These are phyloP conservation scores for Pyrocephalus nanus DNA, from an alignment of 2,797 vertebrate genomes.

Conservation along the genomic window DNA sequence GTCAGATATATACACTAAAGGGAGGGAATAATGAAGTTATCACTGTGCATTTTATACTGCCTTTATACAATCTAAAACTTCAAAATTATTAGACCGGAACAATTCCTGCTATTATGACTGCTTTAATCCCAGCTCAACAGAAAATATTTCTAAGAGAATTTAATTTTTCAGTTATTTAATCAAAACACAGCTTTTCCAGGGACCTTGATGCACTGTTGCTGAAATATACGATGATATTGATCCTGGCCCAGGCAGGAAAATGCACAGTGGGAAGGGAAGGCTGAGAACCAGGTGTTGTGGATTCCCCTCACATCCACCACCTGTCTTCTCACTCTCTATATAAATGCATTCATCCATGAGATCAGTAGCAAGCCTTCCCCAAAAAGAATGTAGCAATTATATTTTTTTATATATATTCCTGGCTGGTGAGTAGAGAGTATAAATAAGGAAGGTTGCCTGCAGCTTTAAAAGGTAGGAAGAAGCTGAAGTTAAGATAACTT, in stretches of 20 bases:
- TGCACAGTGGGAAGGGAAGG: background rate
- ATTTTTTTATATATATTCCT: background rate
- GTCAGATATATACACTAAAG: background rate
- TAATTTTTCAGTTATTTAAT: background rate
- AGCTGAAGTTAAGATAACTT: background rate
- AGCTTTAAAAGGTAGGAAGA: background rate
- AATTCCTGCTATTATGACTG: background rate
- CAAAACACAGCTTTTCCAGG: background rate
- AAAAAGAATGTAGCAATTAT: background rate
- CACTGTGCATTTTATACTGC: background rate
- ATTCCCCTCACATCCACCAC: constrained; percentile 15
- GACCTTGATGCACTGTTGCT: background rate
- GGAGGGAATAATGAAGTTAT: background rate
- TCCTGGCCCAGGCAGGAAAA: background rate
- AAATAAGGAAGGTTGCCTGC: background rate
- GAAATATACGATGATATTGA: background rate
- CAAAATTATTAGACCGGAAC: background rate
- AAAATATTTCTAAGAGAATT: constrained; percentile 21
- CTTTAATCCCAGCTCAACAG: background rate
- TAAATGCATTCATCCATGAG: background rate
- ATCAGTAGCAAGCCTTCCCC: background rate
- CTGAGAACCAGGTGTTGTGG: background rate
- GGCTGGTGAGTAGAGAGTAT: background rate
- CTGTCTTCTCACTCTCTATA: background rate
- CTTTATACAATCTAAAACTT: background rate